These are phyloP conservation scores for Entosphenus tridentatus DNA, from an alignment of 2,113 vertebrate species.

Conservation along the genomic window DNA sequence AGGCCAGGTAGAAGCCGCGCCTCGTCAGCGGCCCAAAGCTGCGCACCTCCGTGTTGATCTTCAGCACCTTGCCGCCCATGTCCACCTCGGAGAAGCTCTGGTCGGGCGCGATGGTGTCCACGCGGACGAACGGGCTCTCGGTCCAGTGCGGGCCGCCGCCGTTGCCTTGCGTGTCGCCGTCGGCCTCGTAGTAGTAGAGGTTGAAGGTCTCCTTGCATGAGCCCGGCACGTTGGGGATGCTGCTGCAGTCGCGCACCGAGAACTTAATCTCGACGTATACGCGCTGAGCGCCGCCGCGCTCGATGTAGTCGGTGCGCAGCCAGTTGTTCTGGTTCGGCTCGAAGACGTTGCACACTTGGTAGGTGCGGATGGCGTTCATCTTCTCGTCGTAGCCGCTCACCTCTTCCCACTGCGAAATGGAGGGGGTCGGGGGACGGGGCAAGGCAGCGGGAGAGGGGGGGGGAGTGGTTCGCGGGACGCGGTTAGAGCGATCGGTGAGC, in stretches of 20 bases:
- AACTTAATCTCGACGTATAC: slow-evolving; percentile 97
- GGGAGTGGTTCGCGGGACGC: neutral
- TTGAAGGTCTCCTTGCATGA: slow-evolving; percentile 97
- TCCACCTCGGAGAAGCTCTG: slow-evolving; percentile 95
- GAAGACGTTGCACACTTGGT: slow-evolving; percentile 91
- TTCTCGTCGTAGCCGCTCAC: slow-evolving; percentile 88
- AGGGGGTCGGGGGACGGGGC: slow-evolving; percentile 14
- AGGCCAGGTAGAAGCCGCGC: slow-evolving; percentile 70
- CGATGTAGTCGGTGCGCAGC: slow-evolving; percentile 72
- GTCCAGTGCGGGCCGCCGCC: slow-evolving; percentile 62
- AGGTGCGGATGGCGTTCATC: slow-evolving; percentile 93
- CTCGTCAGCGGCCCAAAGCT: slow-evolving; percentile 78
- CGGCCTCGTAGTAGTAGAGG: slow-evolving; percentile 67
- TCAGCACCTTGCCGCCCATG: slow-evolving; percentile 69
- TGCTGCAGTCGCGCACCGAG: slow-evolving; percentile 79
- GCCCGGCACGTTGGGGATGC: slow-evolving; percentile 74
- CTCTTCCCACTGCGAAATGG: slow-evolving; percentile 57
- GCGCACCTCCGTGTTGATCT: slow-evolving; percentile 78
- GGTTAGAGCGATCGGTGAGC: slow-evolving; percentile 16
- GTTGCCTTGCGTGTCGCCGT: slow-evolving; percentile 40
- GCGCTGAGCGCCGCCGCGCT: slow-evolving; percentile 49
- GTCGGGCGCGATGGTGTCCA: slow-evolving; percentile 76
- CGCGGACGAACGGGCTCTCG: slow-evolving; percentile 59
- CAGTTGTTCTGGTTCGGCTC: slow-evolving; percentile 86
- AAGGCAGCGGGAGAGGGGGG: neutral